Evolutionary conservation across 2,888 invertebrate species (phyloP).

Genomic region (Arctia plantaginis): DNA sequence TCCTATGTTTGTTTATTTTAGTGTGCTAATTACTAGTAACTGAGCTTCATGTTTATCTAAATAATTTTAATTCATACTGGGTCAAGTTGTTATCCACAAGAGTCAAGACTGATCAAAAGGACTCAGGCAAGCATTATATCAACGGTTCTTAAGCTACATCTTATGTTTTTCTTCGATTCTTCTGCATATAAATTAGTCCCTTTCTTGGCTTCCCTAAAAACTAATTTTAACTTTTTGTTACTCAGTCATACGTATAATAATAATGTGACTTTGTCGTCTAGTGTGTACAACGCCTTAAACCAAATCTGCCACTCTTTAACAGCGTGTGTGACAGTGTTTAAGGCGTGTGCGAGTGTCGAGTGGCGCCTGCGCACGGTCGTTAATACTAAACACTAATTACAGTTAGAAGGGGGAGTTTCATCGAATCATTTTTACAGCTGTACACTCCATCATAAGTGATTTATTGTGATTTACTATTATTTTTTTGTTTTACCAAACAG

Average conservation of each 20-base stretch:
- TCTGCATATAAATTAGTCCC: neutral
- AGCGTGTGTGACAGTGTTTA: slow-evolving; percentile 72
- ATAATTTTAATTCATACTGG: neutral
- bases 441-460: slow-evolving; percentile 65
- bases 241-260: neutral
- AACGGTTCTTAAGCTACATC: neutral
- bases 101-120: neutral
- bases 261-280: neutral
- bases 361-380: slow-evolving; percentile 62
- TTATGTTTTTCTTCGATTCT: neutral
- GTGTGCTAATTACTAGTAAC: neutral
- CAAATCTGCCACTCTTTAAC: slow-evolving; percentile 71
- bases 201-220: neutral
- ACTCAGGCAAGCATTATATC: neutral
- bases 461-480: slow-evolving; percentile 56
- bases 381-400: slow-evolving; percentile 25
- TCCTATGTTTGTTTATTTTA: neutral
- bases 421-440: slow-evolving; percentile 81
- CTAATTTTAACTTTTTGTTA: neutral
- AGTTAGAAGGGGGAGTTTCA: slow-evolving; percentile 61
- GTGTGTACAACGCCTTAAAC: slow-evolving; percentile 6
- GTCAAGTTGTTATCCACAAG: neutral
- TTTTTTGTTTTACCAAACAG: slow-evolving; percentile 23
- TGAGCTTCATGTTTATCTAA: neutral
- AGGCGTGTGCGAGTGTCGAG: slow-evolving; percentile 57